phyloP scores from a whole-genome alignment of 1,140 invertebrate species.

The Drosophila guanche region DNA sequence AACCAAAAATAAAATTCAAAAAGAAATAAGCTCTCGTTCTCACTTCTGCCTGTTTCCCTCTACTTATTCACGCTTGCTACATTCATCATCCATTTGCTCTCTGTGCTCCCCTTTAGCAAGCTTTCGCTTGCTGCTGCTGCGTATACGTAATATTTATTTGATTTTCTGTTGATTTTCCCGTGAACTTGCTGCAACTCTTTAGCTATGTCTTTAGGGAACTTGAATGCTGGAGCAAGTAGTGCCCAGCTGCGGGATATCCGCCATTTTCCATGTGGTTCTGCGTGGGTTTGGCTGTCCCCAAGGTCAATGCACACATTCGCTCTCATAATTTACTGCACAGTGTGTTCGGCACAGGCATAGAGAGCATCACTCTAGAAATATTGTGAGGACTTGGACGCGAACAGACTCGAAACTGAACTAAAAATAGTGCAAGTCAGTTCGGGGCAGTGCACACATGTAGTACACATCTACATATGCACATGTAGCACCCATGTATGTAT shows the following conservation, averaged over 20 bases:
- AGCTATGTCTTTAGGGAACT: too few relatives aligned
- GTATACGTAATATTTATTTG: slow-evolving; percentile 70
- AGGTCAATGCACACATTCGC: slow-evolving; percentile 54
- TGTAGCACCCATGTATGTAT: slow-evolving; percentile 17
- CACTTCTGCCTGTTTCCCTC: not conserved
- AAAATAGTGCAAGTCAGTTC: slow-evolving; percentile 78
- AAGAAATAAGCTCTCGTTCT: slow-evolving; percentile 7
- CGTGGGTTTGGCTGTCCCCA: slow-evolving; percentile 56
- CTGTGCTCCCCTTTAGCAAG: slow-evolving; percentile 29
- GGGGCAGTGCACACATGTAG: slow-evolving; percentile 27
- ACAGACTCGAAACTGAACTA: slow-evolving; percentile 49
- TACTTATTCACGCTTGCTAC: slow-evolving; percentile 10
- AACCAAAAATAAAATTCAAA: slow-evolving; percentile 12
- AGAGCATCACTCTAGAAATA: not conserved
- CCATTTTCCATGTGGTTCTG: not conserved
- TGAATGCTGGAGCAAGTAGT: too few relatives aligned
- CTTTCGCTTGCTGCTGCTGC: slow-evolving; percentile 40
- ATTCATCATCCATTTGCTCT: slow-evolving; percentile 33
- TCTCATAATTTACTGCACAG: slow-evolving; percentile 38
- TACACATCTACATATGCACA: slow-evolving; percentile 6
- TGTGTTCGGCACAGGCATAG: not conserved
- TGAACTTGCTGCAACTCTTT: slow-evolving; percentile 23
- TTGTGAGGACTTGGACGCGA: slow-evolving; percentile 10
- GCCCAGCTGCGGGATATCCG: not conserved
- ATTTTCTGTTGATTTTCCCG: slow-evolving; percentile 13